Base-by-base conservation (phyloP, 1,140 invertebrate genomes). In the Zaprionus nigranus region DNA sequence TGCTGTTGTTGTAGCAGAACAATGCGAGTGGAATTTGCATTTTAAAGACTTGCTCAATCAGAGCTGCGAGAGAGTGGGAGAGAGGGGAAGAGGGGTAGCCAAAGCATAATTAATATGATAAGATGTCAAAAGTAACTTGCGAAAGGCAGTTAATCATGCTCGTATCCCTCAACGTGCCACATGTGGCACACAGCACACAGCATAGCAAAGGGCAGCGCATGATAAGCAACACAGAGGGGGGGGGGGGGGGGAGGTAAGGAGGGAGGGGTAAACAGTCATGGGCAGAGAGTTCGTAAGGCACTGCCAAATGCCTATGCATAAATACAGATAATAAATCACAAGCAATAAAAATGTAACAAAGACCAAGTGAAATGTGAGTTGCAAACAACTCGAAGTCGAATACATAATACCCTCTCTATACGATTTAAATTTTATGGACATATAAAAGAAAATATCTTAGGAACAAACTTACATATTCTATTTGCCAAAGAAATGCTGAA, bases 271-370 rank as follows among this genome's bases (percentile, higher is more conserved):
- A n/a, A 49, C 65, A 20, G 26, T 17, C 30, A 34, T 11, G 15
- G 11, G 36, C 24, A 46, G 68, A 63, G 15, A 68, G 59, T 63
- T 59, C 22, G 49, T 49, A 43, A 53, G 38, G 40, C 57, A 75
- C 68, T 79, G 68, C 9, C 60, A 68, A 69, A 75, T 73, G 78
- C 72, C 66, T 54, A 68, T 64, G 65, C 79, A 79, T 72, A 85
- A 82, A 85, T 79, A 86, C 82, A 73, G 79, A 82, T 79, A 86
- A 86, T 86, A 86, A 86, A 86, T 86, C 82, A 86, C 86, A 64
- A 67, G 65, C 79, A 82, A 79, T 77, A 77, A 67, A 82, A 79
- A 73, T 60, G 34, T 60, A 54, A 67, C 34, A 12, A 67, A 58
- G 20, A 24, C n/a, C 22, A 38, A 12, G 6, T 5, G 5, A 20